Percentiles rank a stretch among this genome's conserved stretches.
Conservation (phyloP, 2,888 invertebrate genomes). For the Ptychoptera albimana region DNA sequence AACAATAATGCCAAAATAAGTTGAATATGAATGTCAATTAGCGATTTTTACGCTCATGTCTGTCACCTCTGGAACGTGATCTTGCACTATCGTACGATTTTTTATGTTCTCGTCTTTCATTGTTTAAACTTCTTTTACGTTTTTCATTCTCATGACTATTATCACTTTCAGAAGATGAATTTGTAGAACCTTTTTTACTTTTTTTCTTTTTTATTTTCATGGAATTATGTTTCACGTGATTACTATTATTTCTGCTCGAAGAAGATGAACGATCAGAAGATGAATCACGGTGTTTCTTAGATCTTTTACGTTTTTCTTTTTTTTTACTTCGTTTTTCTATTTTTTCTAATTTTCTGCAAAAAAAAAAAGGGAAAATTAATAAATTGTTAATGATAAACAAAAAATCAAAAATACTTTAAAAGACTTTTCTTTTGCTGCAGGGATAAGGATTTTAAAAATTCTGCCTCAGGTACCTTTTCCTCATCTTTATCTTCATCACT, state of each 20-base stretch:
- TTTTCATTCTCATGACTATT: neutral
- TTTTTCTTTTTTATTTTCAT: conserved; percentile 11
- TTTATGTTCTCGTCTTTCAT: neutral
- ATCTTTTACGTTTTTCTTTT: conserved; percentile 16
- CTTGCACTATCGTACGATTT: neutral
- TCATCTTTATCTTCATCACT: conserved; percentile 33
- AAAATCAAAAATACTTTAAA: conserved; percentile 43
- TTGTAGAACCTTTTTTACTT: conserved; percentile 7
- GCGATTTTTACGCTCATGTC: no score
- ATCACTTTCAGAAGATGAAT: neutral
- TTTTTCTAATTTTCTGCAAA: conserved; percentile 47
- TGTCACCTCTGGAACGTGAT: no score
- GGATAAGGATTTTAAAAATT: conserved; percentile 68
- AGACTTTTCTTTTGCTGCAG: conserved; percentile 82
- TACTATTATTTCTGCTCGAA: no score
- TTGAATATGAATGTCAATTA: no score
- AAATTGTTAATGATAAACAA: conserved; percentile 4
- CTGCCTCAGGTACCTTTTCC: conserved; percentile 42
- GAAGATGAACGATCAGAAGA: no score
- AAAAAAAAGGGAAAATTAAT: neutral
- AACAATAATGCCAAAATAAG: no score
- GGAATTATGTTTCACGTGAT: conserved; percentile 11
- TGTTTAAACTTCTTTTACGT: neutral
- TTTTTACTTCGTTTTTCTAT: conserved; percentile 34
- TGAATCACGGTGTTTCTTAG: no score